Conservation (phyloP, 2,113 vertebrate genomes). For the Myiozetetes cayanensis region DNA sequence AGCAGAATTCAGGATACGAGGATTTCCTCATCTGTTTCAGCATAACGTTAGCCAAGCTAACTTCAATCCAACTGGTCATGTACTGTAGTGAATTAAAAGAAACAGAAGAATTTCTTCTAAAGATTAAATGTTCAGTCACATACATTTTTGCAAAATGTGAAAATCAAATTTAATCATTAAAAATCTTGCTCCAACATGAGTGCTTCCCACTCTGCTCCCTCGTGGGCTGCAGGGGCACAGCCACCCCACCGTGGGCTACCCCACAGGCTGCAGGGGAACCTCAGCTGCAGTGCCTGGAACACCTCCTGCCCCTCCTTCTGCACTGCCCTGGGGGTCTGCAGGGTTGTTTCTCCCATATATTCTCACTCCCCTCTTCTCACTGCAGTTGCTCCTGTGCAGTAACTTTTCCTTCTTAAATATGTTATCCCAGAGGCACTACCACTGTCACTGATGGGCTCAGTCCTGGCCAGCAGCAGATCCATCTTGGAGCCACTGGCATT, state of each 20-base stretch:
- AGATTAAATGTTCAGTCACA: rapidly evolving
- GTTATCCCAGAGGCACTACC: not conserved
- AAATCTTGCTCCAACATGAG: not conserved
- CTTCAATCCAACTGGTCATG: not conserved
- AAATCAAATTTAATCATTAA: not conserved
- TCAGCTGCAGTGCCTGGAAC: not conserved
- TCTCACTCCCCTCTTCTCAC: not conserved
- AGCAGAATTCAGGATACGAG: not conserved
- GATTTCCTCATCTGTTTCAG: not conserved
- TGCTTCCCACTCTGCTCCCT: too few species aligned
- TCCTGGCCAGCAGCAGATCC: not conserved
- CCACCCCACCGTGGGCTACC: not conserved
- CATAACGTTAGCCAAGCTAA: not conserved
- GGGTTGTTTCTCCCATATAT: rapidly evolving
- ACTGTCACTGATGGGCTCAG: not conserved
- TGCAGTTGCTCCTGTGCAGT: not conserved
- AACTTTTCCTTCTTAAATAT: too few species aligned
- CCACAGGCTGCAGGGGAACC: not conserved
- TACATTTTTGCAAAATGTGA: not conserved
- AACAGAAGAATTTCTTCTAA: not conserved
- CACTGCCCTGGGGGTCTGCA: not conserved
- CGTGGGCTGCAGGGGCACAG: not conserved
- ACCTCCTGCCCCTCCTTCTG: not conserved
- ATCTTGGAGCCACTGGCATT: not conserved
- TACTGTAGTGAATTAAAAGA: not conserved